Percentiles rank a stretch among this genome's conserved stretches.
Evolutionary conservation across 2,113 vertebrate genomes (phyloP).

Genomic region (Charadrius vociferus): DNA sequence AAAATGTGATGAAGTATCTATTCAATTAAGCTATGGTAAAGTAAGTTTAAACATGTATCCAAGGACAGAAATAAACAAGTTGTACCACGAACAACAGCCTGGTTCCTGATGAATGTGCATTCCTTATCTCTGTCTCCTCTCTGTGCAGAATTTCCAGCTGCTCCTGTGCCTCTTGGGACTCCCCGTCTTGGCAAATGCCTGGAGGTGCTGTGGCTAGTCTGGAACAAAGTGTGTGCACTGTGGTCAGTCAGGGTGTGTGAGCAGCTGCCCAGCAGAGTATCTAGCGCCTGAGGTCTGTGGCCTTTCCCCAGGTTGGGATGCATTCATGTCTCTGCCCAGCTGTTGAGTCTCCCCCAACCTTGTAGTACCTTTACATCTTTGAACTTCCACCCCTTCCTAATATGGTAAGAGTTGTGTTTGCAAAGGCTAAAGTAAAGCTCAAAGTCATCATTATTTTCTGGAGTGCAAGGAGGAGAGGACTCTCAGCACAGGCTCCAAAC

Average conservation of each 20-base stretch:
- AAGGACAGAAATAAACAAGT: not conserved
- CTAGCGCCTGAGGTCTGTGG: accelerated
- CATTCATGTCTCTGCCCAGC: not conserved
- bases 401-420: not conserved
- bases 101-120: accelerated
- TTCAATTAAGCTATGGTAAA: not conserved
- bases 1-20: not conserved
- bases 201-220: not conserved
- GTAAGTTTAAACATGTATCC: not conserved
- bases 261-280: not conserved
- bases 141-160: not conserved
- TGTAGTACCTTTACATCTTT: not conserved
- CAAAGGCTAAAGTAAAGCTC: not conserved
- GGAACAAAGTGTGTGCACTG: not conserved
- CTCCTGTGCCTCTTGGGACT: not conserved
- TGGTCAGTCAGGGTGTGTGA: not conserved
- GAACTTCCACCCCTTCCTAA: not conserved
- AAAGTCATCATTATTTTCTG: not conserved
- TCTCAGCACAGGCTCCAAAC: not conserved
- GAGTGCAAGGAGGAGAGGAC: not conserved
- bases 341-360: not conserved
- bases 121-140: not conserved
- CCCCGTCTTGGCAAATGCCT: not conserved
- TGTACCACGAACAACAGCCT: not conserved
- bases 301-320: not conserved